A percentile compares a stretch with the other conserved stretches of the same genome.
Evolutionary conservation across 1,140 invertebrate species (phyloP).

Genomic region (Paracyclopina nana): DNA sequence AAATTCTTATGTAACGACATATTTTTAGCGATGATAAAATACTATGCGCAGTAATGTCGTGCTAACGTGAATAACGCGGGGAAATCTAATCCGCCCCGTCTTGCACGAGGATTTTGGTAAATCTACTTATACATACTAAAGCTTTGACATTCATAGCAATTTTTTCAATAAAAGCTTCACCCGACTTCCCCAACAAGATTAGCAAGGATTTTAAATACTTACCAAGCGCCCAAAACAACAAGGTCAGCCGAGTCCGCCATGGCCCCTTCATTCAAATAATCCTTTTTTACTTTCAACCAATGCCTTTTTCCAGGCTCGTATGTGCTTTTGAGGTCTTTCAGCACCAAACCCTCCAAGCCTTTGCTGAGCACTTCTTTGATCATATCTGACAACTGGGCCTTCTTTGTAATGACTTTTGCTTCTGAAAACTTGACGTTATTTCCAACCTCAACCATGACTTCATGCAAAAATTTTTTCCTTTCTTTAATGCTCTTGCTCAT

Average conservation of each 20-base stretch:
- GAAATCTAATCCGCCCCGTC: too few relatives aligned
- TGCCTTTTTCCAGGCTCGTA: conserved; percentile 84
- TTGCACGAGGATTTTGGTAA: too few relatives aligned
- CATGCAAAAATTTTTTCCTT: conserved; percentile 48
- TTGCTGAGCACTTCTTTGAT: conserved; percentile 38
- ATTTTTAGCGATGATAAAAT: too few relatives aligned
- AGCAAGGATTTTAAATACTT: too few relatives aligned
- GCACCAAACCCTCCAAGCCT: conserved; percentile 69
- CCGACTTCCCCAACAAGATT: too few relatives aligned
- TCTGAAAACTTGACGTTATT: conserved; percentile 77
- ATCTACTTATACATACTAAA: too few relatives aligned
- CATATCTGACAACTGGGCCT: conserved; percentile 20
- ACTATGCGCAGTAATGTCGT: too few relatives aligned
- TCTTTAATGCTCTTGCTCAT: conserved; percentile 52
- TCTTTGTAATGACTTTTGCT: conserved; percentile 43
- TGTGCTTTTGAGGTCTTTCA: conserved; percentile 59
- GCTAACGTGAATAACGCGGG: too few relatives aligned
- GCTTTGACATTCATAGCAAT: too few relatives aligned
- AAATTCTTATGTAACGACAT: too few relatives aligned
- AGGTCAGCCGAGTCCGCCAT: conserved; percentile 86
- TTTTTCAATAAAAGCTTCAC: too few relatives aligned
- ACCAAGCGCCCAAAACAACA: conserved; percentile 78
- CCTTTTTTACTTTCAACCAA: conserved; percentile 89
- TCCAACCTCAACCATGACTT: conserved; percentile 61
- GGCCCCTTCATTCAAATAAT: conserved; percentile 69